Conservation (phyloP, 2,888 invertebrate genomes). For the Rhogogaster chlorosoma region DNA sequence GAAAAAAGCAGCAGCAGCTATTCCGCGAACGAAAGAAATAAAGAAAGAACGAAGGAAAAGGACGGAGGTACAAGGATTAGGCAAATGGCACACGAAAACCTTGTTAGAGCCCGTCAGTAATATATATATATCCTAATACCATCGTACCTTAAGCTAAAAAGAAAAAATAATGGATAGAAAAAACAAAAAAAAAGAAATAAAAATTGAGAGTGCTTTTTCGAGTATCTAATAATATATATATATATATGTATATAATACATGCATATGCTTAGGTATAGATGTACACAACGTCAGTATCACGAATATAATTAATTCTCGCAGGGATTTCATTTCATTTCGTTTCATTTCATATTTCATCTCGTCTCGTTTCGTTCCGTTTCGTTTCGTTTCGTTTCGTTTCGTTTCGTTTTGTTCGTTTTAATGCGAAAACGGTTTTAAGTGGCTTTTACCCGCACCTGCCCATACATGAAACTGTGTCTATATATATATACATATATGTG, state of each 20-base stretch:
- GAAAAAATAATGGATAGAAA: neutral
- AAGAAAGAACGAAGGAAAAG: neutral
- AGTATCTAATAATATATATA: neutral
- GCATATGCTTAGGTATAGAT: neutral
- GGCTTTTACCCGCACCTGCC: neutral
- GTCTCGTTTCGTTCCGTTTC: neutral
- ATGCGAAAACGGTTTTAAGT: neutral
- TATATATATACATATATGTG: neutral
- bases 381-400: neutral
- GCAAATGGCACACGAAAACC: conserved; percentile 21
- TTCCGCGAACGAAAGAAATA: neutral
- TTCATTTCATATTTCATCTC: neutral
- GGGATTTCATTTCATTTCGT: conserved; percentile 7
- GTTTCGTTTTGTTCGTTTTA: neutral
- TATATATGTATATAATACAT: neutral
- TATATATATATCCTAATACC: neutral
- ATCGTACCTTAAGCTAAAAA: neutral
- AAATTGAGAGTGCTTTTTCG: neutral
- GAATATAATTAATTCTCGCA: conserved; percentile 18
- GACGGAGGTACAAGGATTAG: neutral
- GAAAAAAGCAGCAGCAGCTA: neutral
- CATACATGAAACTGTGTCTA: neutral
- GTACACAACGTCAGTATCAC: neutral
- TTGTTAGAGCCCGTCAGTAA: neutral
- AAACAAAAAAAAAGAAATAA: neutral